Evolutionary conservation across 2,888 invertebrate species (phyloP).

Genomic region (Lithophane socia): DNA sequence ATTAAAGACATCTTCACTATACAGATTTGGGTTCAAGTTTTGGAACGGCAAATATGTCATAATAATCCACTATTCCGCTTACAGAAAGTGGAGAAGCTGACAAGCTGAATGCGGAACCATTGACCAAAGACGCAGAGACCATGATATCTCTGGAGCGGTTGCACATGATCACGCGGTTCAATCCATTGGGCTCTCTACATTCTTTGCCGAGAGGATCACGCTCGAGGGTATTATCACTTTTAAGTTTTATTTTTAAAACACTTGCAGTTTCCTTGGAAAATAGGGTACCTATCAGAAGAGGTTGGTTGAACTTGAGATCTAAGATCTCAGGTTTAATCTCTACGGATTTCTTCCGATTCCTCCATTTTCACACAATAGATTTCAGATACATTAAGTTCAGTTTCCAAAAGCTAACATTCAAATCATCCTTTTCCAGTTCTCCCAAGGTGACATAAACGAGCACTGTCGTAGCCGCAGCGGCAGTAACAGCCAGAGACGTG

Average conservation of each 20-base stretch:
- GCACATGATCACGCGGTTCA: slow-evolving; percentile 94
- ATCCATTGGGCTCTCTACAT: slow-evolving; percentile 94
- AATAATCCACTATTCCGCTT: neutral
- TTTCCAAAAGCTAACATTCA: neutral
- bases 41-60: neutral
- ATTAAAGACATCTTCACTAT: no score
- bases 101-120: slow-evolving; percentile 91
- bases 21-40: neutral
- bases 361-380: neutral
- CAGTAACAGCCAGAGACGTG: slow-evolving; percentile 88
- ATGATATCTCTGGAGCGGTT: slow-evolving; percentile 93
- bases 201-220: slow-evolving; percentile 92
- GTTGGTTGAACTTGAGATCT: neutral
- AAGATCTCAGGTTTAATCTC: neutral
- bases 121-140: slow-evolving; percentile 92
- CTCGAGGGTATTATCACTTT: slow-evolving; percentile 81
- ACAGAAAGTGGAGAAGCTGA: slow-evolving; percentile 91
- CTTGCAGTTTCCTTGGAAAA: neutral
- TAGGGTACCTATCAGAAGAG: neutral
- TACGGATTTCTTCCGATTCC: neutral
- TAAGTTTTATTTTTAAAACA: neutral
- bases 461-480: slow-evolving; percentile 86
- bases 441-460: slow-evolving; percentile 89
- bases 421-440: slow-evolving; percentile 77
- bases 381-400: neutral